Percentiles rank a stretch among this genome's conserved stretches.
phyloP scores from a whole-genome alignment of 2,888 invertebrate species.

The Dicranocentrus wangi region DNA sequence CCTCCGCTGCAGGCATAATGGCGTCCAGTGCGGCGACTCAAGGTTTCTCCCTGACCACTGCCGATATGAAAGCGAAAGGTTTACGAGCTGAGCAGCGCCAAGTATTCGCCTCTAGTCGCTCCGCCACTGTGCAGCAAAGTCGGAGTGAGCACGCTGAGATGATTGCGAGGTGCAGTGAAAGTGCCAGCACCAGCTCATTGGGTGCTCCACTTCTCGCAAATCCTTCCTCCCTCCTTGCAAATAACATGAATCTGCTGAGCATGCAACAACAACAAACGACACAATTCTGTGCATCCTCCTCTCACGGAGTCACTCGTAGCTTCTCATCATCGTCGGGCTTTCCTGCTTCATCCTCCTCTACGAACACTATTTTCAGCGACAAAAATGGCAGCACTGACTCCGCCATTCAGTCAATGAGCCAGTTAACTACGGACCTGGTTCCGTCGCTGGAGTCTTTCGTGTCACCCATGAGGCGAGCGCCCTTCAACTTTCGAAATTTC shows the following conservation, averaged over 20 bases:
- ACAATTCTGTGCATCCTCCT: slow-evolving; percentile 32
- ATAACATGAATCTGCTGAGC: background rate
- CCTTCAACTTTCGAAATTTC: slow-evolving; percentile 72
- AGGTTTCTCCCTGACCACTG: slow-evolving; percentile 42
- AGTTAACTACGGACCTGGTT: slow-evolving; percentile 38
- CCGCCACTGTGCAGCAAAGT: slow-evolving; percentile 41
- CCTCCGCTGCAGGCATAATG: slow-evolving; percentile 26
- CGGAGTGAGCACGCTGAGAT: slow-evolving; percentile 32
- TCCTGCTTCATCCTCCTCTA: slow-evolving; percentile 59
- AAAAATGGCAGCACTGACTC: slow-evolving; percentile 50
- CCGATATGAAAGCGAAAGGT: slow-evolving; percentile 43
- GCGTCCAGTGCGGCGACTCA: slow-evolving; percentile 18
- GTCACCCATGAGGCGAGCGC: slow-evolving; percentile 65
- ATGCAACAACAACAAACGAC: background rate
- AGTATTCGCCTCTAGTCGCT: slow-evolving; percentile 65
- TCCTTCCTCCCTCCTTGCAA: slow-evolving; percentile 20
- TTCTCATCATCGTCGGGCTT: slow-evolving; percentile 70
- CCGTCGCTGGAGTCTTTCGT: slow-evolving; percentile 64
- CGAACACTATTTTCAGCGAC: slow-evolving; percentile 19
- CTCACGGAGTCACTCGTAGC: slow-evolving; percentile 69
- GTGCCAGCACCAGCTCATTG: background rate
- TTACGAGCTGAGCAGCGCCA: slow-evolving; percentile 64
- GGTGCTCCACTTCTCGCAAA: slow-evolving; percentile 1
- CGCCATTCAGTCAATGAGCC: slow-evolving; percentile 37
- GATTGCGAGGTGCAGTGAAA: slow-evolving; percentile 23